A percentile compares a stretch with the other conserved stretches of the same genome.
Evolutionary conservation across 2,888 invertebrate species (phyloP).

Genomic region (Metellina segmentata): DNA sequence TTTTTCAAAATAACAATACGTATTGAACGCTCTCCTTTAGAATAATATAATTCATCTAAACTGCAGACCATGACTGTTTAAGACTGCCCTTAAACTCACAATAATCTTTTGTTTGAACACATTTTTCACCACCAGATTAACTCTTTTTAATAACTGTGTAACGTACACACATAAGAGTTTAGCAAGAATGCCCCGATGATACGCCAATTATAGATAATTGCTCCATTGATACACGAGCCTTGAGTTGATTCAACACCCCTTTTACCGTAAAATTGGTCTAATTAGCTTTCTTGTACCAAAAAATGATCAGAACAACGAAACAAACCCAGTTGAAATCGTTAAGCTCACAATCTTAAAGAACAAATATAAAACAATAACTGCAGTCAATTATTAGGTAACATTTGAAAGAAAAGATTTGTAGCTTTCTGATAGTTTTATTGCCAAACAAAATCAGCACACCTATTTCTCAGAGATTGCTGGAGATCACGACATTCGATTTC

Average conservation of each 20-base stretch:
- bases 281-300: background rate
- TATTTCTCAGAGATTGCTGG: conserved; percentile 6
- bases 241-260: background rate
- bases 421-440: background rate
- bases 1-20: too few relatives aligned
- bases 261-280: background rate
- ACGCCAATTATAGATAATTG: too few relatives aligned
- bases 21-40: too few relatives aligned
- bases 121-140: too few relatives aligned
- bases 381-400: background rate
- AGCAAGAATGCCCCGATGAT: too few relatives aligned
- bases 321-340: background rate
- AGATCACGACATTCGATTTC: conserved; percentile 49
- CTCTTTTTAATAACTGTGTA: too few relatives aligned
- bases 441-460: conserved; percentile 9
- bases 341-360: background rate
- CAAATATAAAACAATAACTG: background rate
- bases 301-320: background rate
- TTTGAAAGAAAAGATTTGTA: background rate
- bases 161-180: too few relatives aligned
- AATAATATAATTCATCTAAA: too few relatives aligned
- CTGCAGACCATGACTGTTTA: too few relatives aligned
- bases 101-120: too few relatives aligned
- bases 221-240: too few relatives aligned
- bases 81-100: too few relatives aligned